A percentile compares a stretch with the other conserved stretches of the same genome.
phyloP scores from a whole-genome alignment of 2,113 vertebrate genomes.

The Lycaon pictus region DNA sequence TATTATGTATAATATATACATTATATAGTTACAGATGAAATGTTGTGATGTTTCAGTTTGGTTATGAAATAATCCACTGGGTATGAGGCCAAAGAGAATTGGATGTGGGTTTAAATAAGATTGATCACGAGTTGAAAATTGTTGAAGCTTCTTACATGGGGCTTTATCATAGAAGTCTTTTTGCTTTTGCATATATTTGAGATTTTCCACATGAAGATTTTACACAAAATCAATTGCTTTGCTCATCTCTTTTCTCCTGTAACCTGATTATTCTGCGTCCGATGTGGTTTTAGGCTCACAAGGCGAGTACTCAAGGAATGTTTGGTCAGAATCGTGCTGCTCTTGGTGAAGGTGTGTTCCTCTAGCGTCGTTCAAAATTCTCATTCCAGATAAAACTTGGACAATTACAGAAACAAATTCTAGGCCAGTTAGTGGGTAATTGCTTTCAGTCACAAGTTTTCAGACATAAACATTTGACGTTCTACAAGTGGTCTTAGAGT shows the following conservation, averaged over 20 bases:
- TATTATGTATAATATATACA: not conserved
- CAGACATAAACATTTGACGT: conserved; percentile 9
- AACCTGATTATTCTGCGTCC: not conserved
- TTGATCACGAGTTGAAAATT: not conserved
- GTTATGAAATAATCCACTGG: not conserved
- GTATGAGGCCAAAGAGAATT: not conserved
- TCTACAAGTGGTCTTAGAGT: not conserved
- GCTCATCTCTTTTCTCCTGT: not conserved
- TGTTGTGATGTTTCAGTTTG: conserved; percentile 2
- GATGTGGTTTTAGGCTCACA: not conserved
- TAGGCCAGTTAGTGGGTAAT: not conserved
- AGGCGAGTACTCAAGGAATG: not conserved
- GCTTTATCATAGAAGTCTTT: not conserved
- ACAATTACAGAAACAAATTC: not conserved
- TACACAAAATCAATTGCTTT: not conserved
- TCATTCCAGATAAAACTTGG: not conserved
- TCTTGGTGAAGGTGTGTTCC: not conserved
- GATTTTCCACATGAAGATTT: not conserved
- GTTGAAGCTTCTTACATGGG: not conserved
- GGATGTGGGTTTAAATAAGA: not conserved
- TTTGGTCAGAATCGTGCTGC: not conserved
- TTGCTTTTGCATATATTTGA: not conserved
- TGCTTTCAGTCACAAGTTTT: not conserved
- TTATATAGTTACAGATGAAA: not conserved
- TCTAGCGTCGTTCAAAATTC: not conserved